Percentiles rank a stretch among this genome's conserved stretches.
Evolutionary conservation across 2,797 vertebrate species (phyloP).

Genomic region (Anas bahamensis): DNA sequence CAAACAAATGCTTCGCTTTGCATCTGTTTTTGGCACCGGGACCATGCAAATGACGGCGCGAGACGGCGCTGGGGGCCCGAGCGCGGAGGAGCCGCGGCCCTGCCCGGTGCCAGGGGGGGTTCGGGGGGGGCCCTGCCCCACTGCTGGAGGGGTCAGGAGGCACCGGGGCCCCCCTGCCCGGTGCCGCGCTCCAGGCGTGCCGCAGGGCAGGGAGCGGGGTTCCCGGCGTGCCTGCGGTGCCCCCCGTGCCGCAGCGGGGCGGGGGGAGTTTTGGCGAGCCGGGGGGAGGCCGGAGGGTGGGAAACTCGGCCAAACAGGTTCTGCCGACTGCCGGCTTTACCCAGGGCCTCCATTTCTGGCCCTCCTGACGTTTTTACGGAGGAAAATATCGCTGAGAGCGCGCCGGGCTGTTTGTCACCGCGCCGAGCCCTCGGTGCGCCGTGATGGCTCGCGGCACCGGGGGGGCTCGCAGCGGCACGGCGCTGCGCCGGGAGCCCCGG

Average conservation of each 20-base stretch:
- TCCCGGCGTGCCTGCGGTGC: too few relatives aligned
- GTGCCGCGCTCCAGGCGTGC: too few relatives aligned
- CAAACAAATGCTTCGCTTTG: not conserved
- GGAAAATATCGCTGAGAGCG: not conserved
- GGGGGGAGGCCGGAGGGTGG: not conserved
- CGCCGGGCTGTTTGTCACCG: not conserved
- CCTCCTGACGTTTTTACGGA: conserved; percentile 50
- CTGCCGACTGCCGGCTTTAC: not conserved
- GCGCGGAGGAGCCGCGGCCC: not conserved
- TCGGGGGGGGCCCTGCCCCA: too few relatives aligned
- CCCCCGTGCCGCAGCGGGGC: too few relatives aligned
- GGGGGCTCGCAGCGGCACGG: fast-evolving
- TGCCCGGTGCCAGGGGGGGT: too few relatives aligned
- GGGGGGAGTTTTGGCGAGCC: too few relatives aligned
- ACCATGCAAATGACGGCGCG: not conserved
- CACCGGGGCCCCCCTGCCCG: not conserved
- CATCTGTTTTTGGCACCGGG: not conserved
- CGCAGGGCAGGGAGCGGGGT: too few relatives aligned
- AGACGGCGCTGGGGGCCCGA: not conserved
- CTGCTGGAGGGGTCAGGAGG: too few relatives aligned
- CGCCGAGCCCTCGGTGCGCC: not conserved
- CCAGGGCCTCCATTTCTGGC: not conserved
- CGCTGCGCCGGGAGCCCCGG: not conserved
- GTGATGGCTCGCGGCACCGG: not conserved
- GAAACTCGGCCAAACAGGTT: not conserved